These are phyloP conservation scores for Nebria brevicollis DNA, from an alignment of 2,888 invertebrate genomes.

Conservation along the genomic window DNA sequence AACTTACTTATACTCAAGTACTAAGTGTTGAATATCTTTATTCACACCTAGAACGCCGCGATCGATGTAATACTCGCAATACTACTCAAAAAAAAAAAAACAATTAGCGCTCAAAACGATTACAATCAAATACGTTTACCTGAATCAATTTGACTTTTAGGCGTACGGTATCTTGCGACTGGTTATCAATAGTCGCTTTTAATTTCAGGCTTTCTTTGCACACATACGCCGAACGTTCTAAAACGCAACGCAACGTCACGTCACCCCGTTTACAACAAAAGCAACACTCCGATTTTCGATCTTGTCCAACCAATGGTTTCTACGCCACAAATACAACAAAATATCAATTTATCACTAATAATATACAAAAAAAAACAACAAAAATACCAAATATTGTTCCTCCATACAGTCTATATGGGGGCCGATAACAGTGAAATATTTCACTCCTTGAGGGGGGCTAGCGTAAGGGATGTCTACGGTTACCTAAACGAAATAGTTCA, in stretches of 20 bases:
- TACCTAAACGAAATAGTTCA: constrained; percentile 57
- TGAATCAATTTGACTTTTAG: constrained; percentile 69
- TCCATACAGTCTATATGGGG: constrained; percentile 85
- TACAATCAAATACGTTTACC: constrained; percentile 51
- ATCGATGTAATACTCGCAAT: constrained; percentile 80
- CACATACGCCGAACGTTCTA: constrained; percentile 80
- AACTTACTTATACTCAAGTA: constrained; percentile 71
- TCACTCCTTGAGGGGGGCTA: constrained; percentile 81
- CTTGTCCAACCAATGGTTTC: constrained; percentile 74
- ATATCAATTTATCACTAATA: constrained; percentile 58
- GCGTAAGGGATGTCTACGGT: constrained; percentile 81
- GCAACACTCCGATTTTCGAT: constrained; percentile 74
- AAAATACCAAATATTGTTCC: constrained; percentile 72
- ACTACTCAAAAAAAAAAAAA: constrained; percentile 61
- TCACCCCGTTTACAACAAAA: constrained; percentile 75
- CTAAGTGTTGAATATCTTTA: constrained; percentile 74
- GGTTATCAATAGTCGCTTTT: constrained; percentile 77
- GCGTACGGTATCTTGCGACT: constrained; percentile 69
- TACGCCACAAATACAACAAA: constrained; percentile 55
- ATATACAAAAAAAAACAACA: too few relatives aligned
- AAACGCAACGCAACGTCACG: constrained; percentile 72
- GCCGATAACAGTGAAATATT: constrained; percentile 81
- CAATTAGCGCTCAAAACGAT: neutral
- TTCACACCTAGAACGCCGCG: constrained; percentile 77
- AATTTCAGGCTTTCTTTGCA: constrained; percentile 77